phyloP scores from a whole-genome alignment of 30 jellyfish, hydroid and myxozoan species.

The Cassiopea xamachana region DNA sequence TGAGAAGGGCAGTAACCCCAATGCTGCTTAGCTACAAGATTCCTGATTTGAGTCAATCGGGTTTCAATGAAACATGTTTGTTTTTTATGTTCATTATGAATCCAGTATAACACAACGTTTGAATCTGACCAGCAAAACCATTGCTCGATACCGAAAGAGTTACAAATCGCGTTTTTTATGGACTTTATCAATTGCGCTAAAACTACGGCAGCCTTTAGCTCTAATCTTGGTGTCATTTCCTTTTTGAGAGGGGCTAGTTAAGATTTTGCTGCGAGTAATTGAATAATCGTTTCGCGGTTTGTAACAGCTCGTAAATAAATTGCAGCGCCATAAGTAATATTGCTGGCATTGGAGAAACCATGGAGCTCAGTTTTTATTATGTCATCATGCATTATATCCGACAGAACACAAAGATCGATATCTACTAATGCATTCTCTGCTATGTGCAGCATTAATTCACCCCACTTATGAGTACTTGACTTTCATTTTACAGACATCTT shows the following conservation, averaged over 20 bases:
- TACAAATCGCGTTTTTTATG: constrained; percentile 10
- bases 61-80: constrained; percentile 11
- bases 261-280: constrained; percentile 7
- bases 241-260: constrained; percentile 32
- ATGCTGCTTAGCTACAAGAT: neutral
- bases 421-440: neutral
- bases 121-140: constrained; percentile 44
- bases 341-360: constrained; percentile 38
- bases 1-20: constrained; percentile 34
- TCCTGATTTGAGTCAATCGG: constrained; percentile 3
- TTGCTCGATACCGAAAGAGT: neutral
- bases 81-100: neutral
- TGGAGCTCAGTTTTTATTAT: constrained; percentile 11
- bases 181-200: constrained; percentile 4
- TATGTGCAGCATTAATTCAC: neutral
- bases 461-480: constrained; percentile 6
- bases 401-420: neutral
- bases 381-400: neutral
- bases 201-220: constrained; percentile 18
- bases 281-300: neutral
- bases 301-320: constrained; percentile 24
- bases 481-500: constrained; percentile 19
- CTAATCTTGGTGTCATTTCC: constrained; percentile 29
- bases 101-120: constrained; percentile 39
- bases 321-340: constrained; percentile 31